Evolutionary conservation across 2,888 invertebrate genomes (phyloP).

Genomic region (Brachylomia viminalis): DNA sequence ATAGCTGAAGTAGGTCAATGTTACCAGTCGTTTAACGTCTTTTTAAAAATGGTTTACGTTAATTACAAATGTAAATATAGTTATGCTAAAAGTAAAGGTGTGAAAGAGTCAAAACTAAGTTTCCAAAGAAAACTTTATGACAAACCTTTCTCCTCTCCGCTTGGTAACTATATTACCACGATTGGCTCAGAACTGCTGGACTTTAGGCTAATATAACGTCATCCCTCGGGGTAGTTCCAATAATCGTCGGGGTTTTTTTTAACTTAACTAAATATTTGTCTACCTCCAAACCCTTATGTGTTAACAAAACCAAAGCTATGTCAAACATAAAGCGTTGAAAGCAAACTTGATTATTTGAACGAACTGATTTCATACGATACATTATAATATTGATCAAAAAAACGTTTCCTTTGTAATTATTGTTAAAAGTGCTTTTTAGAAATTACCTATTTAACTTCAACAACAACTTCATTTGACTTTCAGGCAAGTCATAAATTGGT

Average conservation of each 20-base stretch:
- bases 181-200: neutral
- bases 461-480: too few relatives aligned
- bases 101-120: neutral
- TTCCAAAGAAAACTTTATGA: neutral
- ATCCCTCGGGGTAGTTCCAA: neutral
- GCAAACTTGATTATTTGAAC: too few relatives aligned
- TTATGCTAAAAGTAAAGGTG: neutral
- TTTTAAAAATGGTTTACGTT: too few relatives aligned
- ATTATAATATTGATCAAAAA: neutral
- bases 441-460: too few relatives aligned
- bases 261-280: neutral
- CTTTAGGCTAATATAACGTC: neutral
- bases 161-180: neutral
- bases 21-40: too few relatives aligned
- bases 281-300: neutral
- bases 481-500: too few relatives aligned
- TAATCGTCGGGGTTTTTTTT: neutral
- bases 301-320: neutral
- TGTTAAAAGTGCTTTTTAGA: too few relatives aligned
- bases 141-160: neutral
- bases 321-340: neutral
- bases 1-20: too few relatives aligned
- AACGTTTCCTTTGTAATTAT: too few relatives aligned
- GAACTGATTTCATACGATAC: too few relatives aligned
- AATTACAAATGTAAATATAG: too few relatives aligned